Conservation (phyloP, 2,113 vertebrate species). For the Rattus rattus region DNA sequence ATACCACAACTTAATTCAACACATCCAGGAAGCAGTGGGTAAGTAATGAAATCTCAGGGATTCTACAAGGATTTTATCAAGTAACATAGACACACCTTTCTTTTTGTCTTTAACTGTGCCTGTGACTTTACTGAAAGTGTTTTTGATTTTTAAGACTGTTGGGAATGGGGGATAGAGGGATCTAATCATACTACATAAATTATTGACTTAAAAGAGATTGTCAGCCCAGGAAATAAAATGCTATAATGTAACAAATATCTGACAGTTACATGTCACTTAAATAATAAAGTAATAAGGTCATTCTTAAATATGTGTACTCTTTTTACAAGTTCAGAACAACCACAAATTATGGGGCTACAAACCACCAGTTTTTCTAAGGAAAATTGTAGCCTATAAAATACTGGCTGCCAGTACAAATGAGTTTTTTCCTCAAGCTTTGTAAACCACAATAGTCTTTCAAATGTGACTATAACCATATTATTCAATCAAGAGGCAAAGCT, state of each 20-base stretch:
- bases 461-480: conserved; percentile 60
- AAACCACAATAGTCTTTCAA: conserved; percentile 71
- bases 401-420: conserved; percentile 76
- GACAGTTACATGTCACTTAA: conserved; percentile 65
- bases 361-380: conserved; percentile 78
- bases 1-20: conserved; percentile 66
- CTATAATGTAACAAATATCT: conserved; percentile 32
- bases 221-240: conserved; percentile 52
- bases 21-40: conserved; percentile 8
- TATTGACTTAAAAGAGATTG: conserved; percentile 62
- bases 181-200: conserved; percentile 53
- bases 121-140: conserved; percentile 49
- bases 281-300: conserved; percentile 73
- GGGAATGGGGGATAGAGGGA: not conserved
- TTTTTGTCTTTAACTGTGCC: conserved; percentile 28
- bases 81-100: not conserved
- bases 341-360: conserved; percentile 81
- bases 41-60: conserved; percentile 23
- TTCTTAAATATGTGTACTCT: conserved; percentile 76
- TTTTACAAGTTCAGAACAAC: conserved; percentile 80
- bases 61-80: conserved; percentile 25
- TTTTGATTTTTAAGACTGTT: conserved; percentile 52
- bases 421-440: conserved; percentile 69
- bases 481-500: conserved; percentile 56
- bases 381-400: conserved; percentile 82